phyloP scores from a whole-genome alignment of 1,140 invertebrate species.

The Pseudomyrmex cubaensis region DNA sequence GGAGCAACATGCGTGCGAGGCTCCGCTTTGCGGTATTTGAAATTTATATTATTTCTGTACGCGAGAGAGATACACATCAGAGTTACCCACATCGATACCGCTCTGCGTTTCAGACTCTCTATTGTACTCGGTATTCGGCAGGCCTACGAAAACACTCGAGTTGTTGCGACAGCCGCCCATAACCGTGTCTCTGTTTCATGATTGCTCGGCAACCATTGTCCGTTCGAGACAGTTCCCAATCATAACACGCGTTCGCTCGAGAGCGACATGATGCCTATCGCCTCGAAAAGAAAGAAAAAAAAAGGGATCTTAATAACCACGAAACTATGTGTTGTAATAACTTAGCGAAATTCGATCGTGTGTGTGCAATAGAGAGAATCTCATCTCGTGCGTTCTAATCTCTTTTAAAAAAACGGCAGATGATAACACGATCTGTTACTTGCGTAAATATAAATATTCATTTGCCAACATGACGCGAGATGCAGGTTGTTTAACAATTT shows the following conservation, averaged over 20 bases:
- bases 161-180: conserved; percentile 80
- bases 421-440: not conserved
- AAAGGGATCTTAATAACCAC: conserved; percentile 10
- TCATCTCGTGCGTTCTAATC: not conserved
- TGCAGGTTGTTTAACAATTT: not conserved
- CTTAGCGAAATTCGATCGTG: conserved; percentile 18
- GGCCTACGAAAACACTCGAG: conserved; percentile 81
- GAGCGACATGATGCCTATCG: conserved; percentile 53
- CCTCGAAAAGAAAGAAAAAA: not conserved
- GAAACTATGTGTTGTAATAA: conserved; percentile 51
- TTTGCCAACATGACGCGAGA: not conserved
- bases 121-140: conserved; percentile 67
- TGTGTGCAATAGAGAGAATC: not conserved
- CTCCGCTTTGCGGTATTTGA: not conserved
- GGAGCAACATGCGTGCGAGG: not conserved
- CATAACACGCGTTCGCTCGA: conserved; percentile 55
- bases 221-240: conserved; percentile 50
- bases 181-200: conserved; percentile 75
- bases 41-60: conserved; percentile 59
- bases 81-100: conserved; percentile 52
- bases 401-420: not conserved
- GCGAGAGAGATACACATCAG: conserved; percentile 44
- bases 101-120: conserved; percentile 54
- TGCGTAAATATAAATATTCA: not conserved
- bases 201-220: conserved; percentile 63